Conservation (phyloP, 2,888 invertebrate genomes). For the Drosophila nigritarsus region DNA sequence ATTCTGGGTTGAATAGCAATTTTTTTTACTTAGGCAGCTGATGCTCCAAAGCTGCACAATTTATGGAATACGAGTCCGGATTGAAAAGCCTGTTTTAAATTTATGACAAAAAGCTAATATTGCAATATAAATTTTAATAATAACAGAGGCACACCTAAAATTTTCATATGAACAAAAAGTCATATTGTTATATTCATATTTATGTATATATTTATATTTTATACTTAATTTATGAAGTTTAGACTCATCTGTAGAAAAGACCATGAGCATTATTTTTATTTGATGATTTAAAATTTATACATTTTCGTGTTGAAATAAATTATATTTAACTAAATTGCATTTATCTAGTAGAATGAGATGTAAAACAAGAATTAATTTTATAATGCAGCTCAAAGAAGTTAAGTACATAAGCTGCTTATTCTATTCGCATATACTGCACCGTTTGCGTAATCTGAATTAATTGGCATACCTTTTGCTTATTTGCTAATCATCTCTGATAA, state of each 20-base stretch:
- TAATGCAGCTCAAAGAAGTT: background rate
- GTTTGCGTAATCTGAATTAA: conserved; percentile 19
- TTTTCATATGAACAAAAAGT: background rate
- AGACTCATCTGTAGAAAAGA: background rate
- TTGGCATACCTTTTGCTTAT: conserved; percentile 12
- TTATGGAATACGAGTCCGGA: background rate
- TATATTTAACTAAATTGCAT: background rate
- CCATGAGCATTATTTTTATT: background rate
- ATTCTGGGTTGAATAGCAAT: conserved; percentile 26
- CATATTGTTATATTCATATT: background rate
- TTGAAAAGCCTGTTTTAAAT: conserved; percentile 11
- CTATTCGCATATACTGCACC: background rate
- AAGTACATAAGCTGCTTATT: conserved; percentile 5
- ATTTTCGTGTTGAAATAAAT: background rate
- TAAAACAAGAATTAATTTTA: background rate
- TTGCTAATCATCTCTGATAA: background rate
- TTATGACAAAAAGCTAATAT: conserved; percentile 1
- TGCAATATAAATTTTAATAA: conserved; percentile 1
- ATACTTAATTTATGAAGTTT: too few relatives aligned
- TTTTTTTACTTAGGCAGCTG: conserved; percentile 5
- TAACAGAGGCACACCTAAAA: background rate
- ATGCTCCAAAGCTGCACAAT: background rate
- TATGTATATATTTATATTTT: background rate
- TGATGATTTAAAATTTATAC: background rate
- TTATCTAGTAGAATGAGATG: background rate